Base-by-base conservation (phyloP, 2,113 vertebrate genomes). In the Anhinga rufa region DNA sequence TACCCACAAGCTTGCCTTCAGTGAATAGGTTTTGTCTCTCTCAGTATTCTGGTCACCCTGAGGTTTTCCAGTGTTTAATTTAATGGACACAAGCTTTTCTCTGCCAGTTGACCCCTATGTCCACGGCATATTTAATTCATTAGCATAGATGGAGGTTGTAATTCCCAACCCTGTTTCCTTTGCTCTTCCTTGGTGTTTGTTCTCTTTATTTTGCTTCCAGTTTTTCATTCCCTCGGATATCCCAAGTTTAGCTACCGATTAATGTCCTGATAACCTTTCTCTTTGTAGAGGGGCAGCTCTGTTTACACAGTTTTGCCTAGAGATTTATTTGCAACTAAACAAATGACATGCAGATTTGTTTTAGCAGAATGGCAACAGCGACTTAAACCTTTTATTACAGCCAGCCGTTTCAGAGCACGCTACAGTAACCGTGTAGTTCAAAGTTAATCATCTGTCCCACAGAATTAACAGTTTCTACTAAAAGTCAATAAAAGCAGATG, bases 271-370 rank as follows among this genome's bases (percentile, higher is more conserved):
- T 96, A 86, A 87, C 86, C 58, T 88, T 91, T 89, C 17, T 66
- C 52, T 71, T 92, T 82, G 32, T 58, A 49, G 66, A 87, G 84
- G 46, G 68, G 49, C 80, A 95, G 77, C 42, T 48, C 26, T 95
- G 64, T 79, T 94, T 85, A 76, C 70, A 55, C 55, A 77, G 88
- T 79, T 92, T 87, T 84, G 80, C 52, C 49, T 55, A 46, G 85
- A 90, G 82, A 91, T 82, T 94, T 96, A 62, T 87, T 93, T 92
- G 74, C 65, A 81, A 32, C 89, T 89, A 95, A 96, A 92, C 40
- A 97, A 96, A 92, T 60, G 24, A 71, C 68, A 52, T 58, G 40
- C 49, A 86, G 51, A 88, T 82, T 91, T 90, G 51, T 70, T 97
- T 69, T 52, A 93, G 42, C 65, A 93, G 44, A 80, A 80, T 26